Percentiles rank a stretch among this genome's conserved stretches.
phyloP scores from a whole-genome alignment of 2,797 vertebrate genomes.

The Kryptolebias ocellatus region DNA sequence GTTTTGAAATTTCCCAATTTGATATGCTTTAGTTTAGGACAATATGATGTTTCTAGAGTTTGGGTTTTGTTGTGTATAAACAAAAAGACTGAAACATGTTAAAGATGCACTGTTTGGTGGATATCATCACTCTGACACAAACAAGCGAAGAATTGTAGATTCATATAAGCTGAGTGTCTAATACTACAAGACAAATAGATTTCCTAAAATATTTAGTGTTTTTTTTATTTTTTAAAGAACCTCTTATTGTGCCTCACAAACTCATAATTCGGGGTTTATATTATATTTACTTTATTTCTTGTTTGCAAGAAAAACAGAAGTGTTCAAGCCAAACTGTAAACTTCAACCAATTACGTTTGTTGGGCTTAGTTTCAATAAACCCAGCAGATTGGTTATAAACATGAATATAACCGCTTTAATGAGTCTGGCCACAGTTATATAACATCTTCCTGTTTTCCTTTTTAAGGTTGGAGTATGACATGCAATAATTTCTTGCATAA shows the following conservation, averaged over 20 bases:
- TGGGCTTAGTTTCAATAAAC: constrained; percentile 44
- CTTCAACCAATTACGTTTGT: constrained; percentile 12
- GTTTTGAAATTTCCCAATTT: too few species aligned
- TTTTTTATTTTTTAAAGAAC: not conserved
- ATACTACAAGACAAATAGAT: not conserved
- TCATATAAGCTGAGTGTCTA: not conserved
- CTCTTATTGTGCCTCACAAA: constrained; percentile 9
- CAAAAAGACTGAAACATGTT: not conserved
- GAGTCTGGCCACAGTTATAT: constrained; percentile 59
- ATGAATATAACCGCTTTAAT: constrained; percentile 58
- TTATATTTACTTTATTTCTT: constrained; percentile 15
- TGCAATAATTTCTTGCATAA: constrained; percentile 29
- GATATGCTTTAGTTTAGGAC: too few species aligned
- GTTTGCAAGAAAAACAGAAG: constrained; percentile 25
- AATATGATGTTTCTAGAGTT: not conserved
- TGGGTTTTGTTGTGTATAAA: not conserved
- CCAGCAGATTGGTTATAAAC: constrained; percentile 40
- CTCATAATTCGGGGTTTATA: constrained; percentile 6
- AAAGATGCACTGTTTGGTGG: not conserved
- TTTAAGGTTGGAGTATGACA: constrained; percentile 13
- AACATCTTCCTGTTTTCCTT: constrained; percentile 34
- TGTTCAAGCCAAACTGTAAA: constrained; percentile 42
- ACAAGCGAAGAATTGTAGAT: not conserved
- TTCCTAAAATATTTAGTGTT: constrained; percentile 4
- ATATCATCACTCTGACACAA: not conserved